A percentile compares a stretch with the other conserved stretches of the same genome.
Evolutionary conservation across 2,888 invertebrate genomes (phyloP).

Genomic region (Apotomis betuletana): DNA sequence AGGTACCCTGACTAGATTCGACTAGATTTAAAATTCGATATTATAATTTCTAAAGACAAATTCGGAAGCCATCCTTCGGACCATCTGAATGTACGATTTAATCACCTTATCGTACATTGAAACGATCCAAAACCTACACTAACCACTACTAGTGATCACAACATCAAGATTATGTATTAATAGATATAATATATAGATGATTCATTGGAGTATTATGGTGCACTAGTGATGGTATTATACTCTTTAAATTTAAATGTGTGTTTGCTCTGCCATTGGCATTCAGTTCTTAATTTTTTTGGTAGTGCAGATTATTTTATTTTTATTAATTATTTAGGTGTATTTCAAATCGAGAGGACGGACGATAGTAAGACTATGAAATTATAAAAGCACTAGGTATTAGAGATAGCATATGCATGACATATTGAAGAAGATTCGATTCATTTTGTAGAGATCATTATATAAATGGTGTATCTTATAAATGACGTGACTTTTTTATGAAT

Average conservation of each 20-base stretch:
- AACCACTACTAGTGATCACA: constrained; percentile 57
- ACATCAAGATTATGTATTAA: constrained; percentile 52
- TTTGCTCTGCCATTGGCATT: background rate
- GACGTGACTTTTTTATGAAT: background rate
- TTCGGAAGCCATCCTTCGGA: constrained; percentile 56
- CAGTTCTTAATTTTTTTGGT: constrained; percentile 13
- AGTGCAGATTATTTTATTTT: constrained; percentile 9
- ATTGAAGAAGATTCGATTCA: constrained; percentile 3
- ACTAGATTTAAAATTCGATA: constrained; percentile 52
- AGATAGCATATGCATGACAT: constrained; percentile 10
- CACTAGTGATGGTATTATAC: constrained; percentile 25
- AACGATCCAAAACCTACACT: constrained; percentile 53
- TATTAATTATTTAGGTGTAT: constrained; percentile 14
- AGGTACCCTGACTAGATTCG: constrained; percentile 54
- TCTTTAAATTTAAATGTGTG: background rate
- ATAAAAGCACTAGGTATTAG: constrained; percentile 24
- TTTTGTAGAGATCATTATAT: background rate
- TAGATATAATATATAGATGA: constrained; percentile 39
- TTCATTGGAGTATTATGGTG: constrained; percentile 30
- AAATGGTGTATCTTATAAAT: background rate
- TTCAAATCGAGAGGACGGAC: constrained; percentile 39
- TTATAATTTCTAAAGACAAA: constrained; percentile 47
- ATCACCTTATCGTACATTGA: constrained; percentile 50
- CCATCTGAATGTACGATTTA: constrained; percentile 48
- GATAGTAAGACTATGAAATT: constrained; percentile 33